These are phyloP conservation scores for Carposina sasakii DNA, from an alignment of 1,140 invertebrate genomes.

Conservation along the genomic window DNA sequence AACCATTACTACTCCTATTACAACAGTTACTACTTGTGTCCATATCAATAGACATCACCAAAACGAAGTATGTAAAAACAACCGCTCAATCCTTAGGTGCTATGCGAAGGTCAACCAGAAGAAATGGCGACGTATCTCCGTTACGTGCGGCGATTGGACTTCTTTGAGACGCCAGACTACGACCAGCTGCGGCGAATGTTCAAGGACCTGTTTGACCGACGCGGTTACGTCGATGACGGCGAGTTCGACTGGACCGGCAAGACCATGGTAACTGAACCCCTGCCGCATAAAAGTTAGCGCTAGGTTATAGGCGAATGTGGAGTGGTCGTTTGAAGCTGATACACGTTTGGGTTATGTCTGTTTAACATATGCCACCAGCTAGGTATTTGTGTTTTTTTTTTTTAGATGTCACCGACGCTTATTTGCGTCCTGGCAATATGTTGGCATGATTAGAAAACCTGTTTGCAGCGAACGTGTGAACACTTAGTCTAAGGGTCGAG, in stretches of 20 bases:
- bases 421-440: no score
- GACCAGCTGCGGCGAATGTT: constrained; percentile 97
- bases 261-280: constrained; percentile 92
- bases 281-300: no score
- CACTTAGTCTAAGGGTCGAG: no score
- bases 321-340: no score
- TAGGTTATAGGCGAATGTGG: no score
- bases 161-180: constrained; percentile 99
- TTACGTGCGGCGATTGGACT: constrained; percentile 97
- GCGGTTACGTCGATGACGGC: constrained; percentile 94
- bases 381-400: no score
- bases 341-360: no score
- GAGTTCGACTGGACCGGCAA: constrained; percentile 99
- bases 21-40: background rate
- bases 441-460: no score
- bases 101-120: constrained; percentile 98
- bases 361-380: no score
- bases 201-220: constrained; percentile 94
- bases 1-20: no score
- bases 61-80: background rate
- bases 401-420: no score
- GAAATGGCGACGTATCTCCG: constrained; percentile 97
- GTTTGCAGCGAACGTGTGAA: no score
- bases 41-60: background rate
- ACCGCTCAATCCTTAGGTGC: constrained; percentile 73